Percentiles rank a stretch among this genome's conserved stretches.
Conservation (phyloP, 1,140 invertebrate genomes). For the Brachionus calyciflorus region DNA sequence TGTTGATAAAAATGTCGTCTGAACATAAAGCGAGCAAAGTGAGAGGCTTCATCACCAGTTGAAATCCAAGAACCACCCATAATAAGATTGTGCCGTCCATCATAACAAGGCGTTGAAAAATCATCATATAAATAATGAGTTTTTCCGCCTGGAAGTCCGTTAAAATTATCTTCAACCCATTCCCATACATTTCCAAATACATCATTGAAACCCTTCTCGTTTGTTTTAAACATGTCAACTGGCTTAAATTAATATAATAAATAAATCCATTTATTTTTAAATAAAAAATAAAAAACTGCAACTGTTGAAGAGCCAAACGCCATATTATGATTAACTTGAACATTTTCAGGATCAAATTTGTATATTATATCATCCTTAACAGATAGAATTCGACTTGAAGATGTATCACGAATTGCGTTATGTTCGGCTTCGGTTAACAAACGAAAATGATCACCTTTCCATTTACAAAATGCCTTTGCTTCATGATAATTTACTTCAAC, state of each 20-base stretch:
- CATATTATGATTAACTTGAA: slow-evolving; percentile 47
- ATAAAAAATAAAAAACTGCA: background rate
- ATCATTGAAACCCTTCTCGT: slow-evolving; percentile 55
- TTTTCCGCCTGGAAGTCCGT: slow-evolving; percentile 54
- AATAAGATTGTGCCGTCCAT: slow-evolving; percentile 58
- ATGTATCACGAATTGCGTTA: slow-evolving; percentile 55
- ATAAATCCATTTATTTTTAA: background rate
- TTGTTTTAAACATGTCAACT: slow-evolving; percentile 55
- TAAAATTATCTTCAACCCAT: slow-evolving; percentile 60
- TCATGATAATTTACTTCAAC: slow-evolving; percentile 60
- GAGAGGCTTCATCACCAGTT: slow-evolving; percentile 55
- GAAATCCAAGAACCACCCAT: slow-evolving; percentile 49
- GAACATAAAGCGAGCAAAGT: slow-evolving; percentile 57
- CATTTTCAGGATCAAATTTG: slow-evolving; percentile 12
- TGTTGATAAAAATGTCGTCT: slow-evolving; percentile 59
- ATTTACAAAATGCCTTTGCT: slow-evolving; percentile 58
- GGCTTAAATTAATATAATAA: slow-evolving; percentile 49
- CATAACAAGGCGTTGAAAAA: slow-evolving; percentile 58
- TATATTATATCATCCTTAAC: slow-evolving; percentile 44
- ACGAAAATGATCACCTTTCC: slow-evolving; percentile 55
- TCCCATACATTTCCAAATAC: slow-evolving; percentile 60
- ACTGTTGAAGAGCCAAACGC: slow-evolving; percentile 50
- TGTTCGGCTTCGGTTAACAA: slow-evolving; percentile 56
- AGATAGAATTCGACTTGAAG: background rate
- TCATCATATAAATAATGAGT: slow-evolving; percentile 57